Evolutionary conservation across 2,113 vertebrate genomes (phyloP).

Genomic region (Anoura caudifer): DNA sequence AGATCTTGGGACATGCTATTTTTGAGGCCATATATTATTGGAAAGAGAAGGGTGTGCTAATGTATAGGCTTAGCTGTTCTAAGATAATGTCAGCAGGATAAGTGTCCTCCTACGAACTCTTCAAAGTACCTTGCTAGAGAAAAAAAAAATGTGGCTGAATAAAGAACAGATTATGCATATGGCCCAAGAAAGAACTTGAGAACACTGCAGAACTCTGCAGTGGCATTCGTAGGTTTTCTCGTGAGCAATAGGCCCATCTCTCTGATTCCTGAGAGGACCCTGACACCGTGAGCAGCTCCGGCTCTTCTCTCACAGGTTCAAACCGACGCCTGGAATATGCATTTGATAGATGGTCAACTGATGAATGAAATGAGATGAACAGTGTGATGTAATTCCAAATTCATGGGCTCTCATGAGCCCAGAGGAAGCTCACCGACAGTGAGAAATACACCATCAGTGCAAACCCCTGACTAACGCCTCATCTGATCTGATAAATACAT

Average conservation of each 20-base stretch:
- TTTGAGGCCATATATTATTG: constrained; percentile 23
- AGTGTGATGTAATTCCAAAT: neutral
- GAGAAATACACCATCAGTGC: neutral
- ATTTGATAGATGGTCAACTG: neutral
- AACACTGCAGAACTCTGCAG: neutral
- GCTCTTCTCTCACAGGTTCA: neutral
- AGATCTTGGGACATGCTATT: neutral
- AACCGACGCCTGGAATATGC: neutral
- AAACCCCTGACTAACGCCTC: neutral
- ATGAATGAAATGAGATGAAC: neutral
- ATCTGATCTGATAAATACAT: neutral
- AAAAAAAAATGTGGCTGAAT: constrained; percentile 16
- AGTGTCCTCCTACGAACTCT: neutral
- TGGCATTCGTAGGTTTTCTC: neutral
- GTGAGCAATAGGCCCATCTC: neutral
- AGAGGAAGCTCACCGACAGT: neutral
- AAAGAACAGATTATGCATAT: neutral
- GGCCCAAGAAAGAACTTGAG: neutral
- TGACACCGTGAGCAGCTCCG: neutral
- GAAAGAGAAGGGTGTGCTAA: neutral
- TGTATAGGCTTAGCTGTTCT: neutral
- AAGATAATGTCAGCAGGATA: neutral
- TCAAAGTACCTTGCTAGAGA: neutral
- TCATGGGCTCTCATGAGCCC: neutral
- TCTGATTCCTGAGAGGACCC: neutral